Conservation (phyloP, 2,888 invertebrate species). For the Notodromas monacha region DNA sequence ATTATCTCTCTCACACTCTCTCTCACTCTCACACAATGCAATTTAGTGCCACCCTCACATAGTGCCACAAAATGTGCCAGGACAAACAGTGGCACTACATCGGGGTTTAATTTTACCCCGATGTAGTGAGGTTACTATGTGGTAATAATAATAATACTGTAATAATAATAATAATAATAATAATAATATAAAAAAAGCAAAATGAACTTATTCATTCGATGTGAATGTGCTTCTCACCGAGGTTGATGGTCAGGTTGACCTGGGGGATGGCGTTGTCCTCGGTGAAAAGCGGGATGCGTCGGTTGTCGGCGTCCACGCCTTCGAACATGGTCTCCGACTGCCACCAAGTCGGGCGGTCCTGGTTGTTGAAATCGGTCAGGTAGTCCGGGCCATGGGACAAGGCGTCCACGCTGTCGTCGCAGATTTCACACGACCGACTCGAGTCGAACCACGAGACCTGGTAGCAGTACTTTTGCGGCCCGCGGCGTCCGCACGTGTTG, state of each 20-base stretch:
- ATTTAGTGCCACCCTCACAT: too few species aligned
- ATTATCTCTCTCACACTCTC: too few species aligned
- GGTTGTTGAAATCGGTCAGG: slow-evolving; percentile 68
- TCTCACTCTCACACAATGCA: too few species aligned
- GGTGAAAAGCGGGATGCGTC: background rate
- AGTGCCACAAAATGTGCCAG: too few species aligned
- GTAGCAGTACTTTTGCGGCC: slow-evolving; percentile 46
- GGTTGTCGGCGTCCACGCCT: slow-evolving; percentile 33
- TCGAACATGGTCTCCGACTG: slow-evolving; percentile 92
- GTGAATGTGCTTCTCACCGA: too few species aligned
- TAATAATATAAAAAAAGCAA: too few species aligned
- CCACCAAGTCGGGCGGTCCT: slow-evolving; percentile 78
- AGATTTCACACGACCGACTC: slow-evolving; percentile 42
- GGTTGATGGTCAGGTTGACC: slow-evolving; percentile 62
- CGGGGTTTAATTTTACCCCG: too few species aligned
- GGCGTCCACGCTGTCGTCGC: slow-evolving; percentile 23
- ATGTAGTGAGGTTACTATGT: too few species aligned
- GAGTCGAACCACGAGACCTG: slow-evolving; percentile 37
- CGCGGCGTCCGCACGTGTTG: slow-evolving; percentile 69
- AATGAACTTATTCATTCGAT: too few species aligned
- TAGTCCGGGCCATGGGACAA: slow-evolving; percentile 33
- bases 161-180: too few species aligned
- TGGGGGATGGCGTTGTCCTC: slow-evolving; percentile 28
- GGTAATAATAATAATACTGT: too few species aligned
- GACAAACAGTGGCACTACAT: too few species aligned